Percentiles rank a stretch among this genome's conserved stretches.
Conservation (phyloP, 2,888 invertebrate species). For the Acanthococcus lagerstroemiae region DNA sequence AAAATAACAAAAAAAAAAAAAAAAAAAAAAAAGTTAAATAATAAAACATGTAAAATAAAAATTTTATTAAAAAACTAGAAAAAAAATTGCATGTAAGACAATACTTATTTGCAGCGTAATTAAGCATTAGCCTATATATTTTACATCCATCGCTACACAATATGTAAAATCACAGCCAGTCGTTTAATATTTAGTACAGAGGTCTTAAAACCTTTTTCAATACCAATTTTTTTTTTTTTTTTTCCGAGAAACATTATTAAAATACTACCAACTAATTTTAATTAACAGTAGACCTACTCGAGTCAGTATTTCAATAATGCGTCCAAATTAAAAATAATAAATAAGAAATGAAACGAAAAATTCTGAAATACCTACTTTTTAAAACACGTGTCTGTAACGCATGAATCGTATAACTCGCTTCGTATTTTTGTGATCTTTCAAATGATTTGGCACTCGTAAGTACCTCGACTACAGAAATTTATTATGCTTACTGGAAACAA, state of each 20-base stretch:
- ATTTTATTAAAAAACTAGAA: slow-evolving; percentile 4
- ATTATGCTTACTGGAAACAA: no score
- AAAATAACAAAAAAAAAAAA: background rate
- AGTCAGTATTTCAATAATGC: background rate
- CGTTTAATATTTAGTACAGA: slow-evolving; percentile 6
- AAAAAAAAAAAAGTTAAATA: background rate
- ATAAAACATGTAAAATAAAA: background rate
- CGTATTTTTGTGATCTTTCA: no score
- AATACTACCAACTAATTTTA: background rate
- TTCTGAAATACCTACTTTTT: no score
- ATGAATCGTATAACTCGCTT: no score
- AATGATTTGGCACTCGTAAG: no score
- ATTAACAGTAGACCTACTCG: background rate
- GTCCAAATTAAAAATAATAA: background rate
- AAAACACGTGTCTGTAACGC: no score
- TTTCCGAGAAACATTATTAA: background rate
- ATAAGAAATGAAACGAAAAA: slow-evolving; percentile 5
- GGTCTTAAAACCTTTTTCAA: background rate
- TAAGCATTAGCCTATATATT: slow-evolving; percentile 6
- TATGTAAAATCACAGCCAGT: slow-evolving; percentile 27
- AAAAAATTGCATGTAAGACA: background rate
- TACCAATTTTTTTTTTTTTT: background rate
- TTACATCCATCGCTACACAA: slow-evolving; percentile 17
- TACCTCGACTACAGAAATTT: no score
- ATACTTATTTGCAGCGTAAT: background rate